A percentile compares a stretch with the other conserved stretches of the same genome.
Conservation (phyloP, 2,888 invertebrate species). For the Hybos culiciformis region DNA sequence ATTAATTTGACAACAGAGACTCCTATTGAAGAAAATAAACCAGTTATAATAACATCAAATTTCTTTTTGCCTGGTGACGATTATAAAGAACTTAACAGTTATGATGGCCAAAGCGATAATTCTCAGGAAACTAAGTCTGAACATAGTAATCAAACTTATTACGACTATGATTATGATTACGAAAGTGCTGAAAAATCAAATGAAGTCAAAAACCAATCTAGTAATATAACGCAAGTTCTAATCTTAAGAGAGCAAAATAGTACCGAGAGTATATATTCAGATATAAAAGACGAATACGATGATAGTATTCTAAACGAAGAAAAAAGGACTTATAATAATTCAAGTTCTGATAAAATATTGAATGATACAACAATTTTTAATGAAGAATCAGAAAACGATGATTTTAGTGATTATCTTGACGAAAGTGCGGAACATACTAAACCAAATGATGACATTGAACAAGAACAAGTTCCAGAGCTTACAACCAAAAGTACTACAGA, state of each 20-base stretch:
- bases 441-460: not conserved
- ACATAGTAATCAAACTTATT: not conserved
- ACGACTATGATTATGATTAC: not conserved
- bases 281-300: no score
- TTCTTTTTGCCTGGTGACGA: constrained; percentile 19
- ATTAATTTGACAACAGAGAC: no score
- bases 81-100: constrained; percentile 19
- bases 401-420: constrained; percentile 15
- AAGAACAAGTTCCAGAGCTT: not conserved
- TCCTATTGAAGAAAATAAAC: constrained; percentile 16
- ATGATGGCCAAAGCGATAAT: not conserved
- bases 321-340: constrained; percentile 2
- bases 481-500: not conserved
- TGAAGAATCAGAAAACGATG: constrained; percentile 9
- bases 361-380: constrained; percentile 4
- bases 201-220: not conserved
- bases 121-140: not conserved
- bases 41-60: constrained; percentile 23
- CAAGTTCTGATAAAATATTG: not conserved
- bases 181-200: not conserved
- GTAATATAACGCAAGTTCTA: not conserved
- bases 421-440: constrained; percentile 1
- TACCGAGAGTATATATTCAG: not conserved
- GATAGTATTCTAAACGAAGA: constrained; percentile 11
- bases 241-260: not conserved